Evolutionary conservation across 2,888 invertebrate species (phyloP).

Genomic region (Abrostola tripartita): DNA sequence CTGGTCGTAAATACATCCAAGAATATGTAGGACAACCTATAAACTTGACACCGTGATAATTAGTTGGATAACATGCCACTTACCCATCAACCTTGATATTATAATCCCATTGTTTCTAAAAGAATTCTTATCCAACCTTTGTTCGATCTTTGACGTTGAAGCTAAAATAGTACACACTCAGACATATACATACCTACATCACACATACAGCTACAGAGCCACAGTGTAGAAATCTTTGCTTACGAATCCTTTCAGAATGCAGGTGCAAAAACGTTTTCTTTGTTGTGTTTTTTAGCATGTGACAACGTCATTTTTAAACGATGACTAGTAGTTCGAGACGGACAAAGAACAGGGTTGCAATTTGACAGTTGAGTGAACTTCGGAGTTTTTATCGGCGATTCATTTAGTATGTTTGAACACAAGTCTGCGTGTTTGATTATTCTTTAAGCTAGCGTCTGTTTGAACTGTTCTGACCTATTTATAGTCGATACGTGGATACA

Average conservation of each 20-base stretch:
- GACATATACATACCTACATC: conserved; percentile 38
- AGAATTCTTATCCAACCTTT: conserved; percentile 45
- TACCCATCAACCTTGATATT: conserved; percentile 29
- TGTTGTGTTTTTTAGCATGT: conserved; percentile 56
- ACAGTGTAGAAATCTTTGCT: conserved; percentile 46
- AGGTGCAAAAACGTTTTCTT: conserved; percentile 35
- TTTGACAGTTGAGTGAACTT: conserved; percentile 66
- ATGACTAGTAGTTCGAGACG: conserved; percentile 57
- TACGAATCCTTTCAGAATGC: conserved; percentile 25
- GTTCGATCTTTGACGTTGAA: conserved; percentile 32
- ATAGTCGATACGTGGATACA: neutral
- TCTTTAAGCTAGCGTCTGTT: neutral
- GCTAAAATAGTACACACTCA: conserved; percentile 48
- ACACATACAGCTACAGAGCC: conserved; percentile 40
- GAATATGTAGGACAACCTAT: conserved; percentile 17
- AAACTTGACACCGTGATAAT: conserved; percentile 37
- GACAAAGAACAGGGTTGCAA: conserved; percentile 64
- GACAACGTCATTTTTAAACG: conserved; percentile 45
- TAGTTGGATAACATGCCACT: conserved; percentile 14
- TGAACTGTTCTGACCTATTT: neutral
- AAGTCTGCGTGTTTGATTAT: conserved; percentile 15
- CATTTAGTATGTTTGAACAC: conserved; percentile 11
- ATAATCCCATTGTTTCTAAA: conserved; percentile 27
- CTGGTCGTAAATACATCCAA: conserved; percentile 24
- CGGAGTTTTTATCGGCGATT: conserved; percentile 17